Conservation (phyloP, 2,113 vertebrate genomes). For the Condylura cristata region DNA sequence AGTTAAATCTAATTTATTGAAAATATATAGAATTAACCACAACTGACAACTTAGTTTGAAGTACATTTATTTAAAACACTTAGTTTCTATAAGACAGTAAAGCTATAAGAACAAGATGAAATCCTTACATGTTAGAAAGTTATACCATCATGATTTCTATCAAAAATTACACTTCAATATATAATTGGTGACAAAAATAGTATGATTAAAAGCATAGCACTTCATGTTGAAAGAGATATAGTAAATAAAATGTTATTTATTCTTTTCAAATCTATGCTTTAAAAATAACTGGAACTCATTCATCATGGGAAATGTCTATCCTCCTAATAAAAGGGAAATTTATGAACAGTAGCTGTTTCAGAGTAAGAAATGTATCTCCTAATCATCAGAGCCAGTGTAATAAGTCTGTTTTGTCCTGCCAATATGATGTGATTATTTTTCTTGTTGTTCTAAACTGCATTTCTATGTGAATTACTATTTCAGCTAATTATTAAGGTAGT, state of each 20-base stretch:
- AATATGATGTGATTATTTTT: neutral
- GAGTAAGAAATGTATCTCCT: neutral
- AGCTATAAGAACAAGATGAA: neutral
- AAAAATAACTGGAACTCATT: neutral
- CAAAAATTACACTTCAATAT: conserved; percentile 11
- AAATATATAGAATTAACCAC: neutral
- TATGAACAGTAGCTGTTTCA: conserved; percentile 8
- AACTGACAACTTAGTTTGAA: neutral
- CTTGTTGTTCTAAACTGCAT: neutral
- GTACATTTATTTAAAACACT: conserved; percentile 4
- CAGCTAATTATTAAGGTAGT: neutral
- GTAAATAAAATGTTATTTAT: conserved; percentile 21
- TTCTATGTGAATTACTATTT: neutral
- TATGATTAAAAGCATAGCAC: conserved; percentile 32
- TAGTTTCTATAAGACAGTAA: neutral
- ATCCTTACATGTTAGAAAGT: neutral
- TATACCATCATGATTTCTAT: neutral
- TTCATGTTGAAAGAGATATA: neutral
- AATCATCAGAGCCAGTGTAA: neutral
- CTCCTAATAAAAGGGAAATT: conserved; percentile 37
- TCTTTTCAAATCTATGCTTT: neutral
- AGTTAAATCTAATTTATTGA: neutral
- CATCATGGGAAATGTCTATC: conserved; percentile 14
- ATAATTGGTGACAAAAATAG: neutral
- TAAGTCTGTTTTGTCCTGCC: neutral